Conservation (phyloP, 1,140 invertebrate species). For the Drosophila burlai region DNA sequence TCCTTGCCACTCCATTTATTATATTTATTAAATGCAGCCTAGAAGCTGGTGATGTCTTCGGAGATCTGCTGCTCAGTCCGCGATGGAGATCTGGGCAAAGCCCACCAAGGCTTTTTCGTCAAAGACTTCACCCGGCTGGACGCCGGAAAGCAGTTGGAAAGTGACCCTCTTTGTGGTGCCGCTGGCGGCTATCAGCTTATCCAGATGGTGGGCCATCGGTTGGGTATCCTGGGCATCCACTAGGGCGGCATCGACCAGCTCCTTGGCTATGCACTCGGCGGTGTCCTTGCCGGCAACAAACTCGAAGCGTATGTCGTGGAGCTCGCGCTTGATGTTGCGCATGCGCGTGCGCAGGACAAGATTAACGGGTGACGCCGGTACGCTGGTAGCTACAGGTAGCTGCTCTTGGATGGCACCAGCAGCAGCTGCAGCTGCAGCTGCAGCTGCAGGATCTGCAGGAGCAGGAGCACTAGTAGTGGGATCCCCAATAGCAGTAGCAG, state of each 20-base stretch:
- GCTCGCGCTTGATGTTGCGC: slow-evolving; percentile 94
- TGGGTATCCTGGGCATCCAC: slow-evolving; percentile 96
- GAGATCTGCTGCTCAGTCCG: slow-evolving; percentile 85
- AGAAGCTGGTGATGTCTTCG: neutral
- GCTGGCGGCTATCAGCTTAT: slow-evolving; percentile 93
- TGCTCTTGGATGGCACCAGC: slow-evolving; percentile 1
- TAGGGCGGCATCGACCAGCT: slow-evolving; percentile 97
- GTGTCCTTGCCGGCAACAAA: slow-evolving; percentile 96
- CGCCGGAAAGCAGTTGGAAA: slow-evolving; percentile 92
- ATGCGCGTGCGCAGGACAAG: slow-evolving; percentile 91
- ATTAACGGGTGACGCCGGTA: slow-evolving; percentile 86
- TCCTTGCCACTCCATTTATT: too few relatives aligned
- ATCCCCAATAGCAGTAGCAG: neutral
- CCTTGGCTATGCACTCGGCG: slow-evolving; percentile 96
- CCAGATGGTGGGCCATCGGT: slow-evolving; percentile 96
- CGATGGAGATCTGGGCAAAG: slow-evolving; percentile 98
- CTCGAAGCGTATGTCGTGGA: slow-evolving; percentile 99
- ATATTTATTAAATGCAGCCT: too few relatives aligned
- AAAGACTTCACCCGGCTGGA: slow-evolving; percentile 92
- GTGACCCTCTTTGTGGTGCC: slow-evolving; percentile 90
- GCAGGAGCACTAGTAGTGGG: too few relatives aligned
- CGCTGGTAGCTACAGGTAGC: slow-evolving; percentile 55
- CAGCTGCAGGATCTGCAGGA: neutral
- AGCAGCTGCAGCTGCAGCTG: neutral
- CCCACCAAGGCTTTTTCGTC: slow-evolving; percentile 98